A percentile compares a stretch with the other conserved stretches of the same genome.
Conservation (phyloP, 2,888 invertebrate species). For the Temnothorax rugatulus region DNA sequence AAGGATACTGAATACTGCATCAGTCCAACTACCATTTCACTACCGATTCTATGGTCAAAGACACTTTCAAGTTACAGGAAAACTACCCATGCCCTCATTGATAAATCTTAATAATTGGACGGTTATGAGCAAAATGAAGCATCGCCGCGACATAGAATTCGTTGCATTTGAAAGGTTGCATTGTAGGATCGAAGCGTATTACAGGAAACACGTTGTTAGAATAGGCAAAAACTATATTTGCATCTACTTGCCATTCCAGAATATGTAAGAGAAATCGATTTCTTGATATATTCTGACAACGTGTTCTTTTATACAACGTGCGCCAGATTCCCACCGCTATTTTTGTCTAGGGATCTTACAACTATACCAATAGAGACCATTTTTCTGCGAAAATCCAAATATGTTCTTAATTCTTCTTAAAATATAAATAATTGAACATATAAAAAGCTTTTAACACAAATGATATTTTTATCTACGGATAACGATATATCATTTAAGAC, state of each 20-base stretch:
- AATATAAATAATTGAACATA: neutral
- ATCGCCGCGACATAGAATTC: neutral
- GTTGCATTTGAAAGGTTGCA: neutral
- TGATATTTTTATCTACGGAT: neutral
- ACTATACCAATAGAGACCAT: neutral
- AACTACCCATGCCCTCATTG: neutral
- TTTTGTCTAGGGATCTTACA: neutral
- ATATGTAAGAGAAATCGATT: constrained; percentile 55
- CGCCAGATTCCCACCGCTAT: constrained; percentile 13
- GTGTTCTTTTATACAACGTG: constrained; percentile 9
- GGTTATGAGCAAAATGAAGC: neutral
- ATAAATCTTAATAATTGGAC: constrained; percentile 31
- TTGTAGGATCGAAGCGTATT: constrained; percentile 15
- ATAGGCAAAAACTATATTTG: constrained; percentile 39
- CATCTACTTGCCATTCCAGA: constrained; percentile 38
- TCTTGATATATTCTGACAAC: constrained; percentile 47
- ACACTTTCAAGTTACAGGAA: neutral
- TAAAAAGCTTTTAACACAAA: neutral
- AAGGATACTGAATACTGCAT: neutral
- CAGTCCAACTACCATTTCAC: neutral
- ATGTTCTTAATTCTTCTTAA: neutral
- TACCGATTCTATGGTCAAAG: neutral
- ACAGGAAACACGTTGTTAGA: constrained; percentile 37
- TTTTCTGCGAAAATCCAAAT: neutral
- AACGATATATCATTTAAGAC: neutral